Percentiles rank a stretch among this genome's conserved stretches.
phyloP scores from a whole-genome alignment of 2,888 invertebrate species.

The Archaeoteleia sp. region DNA sequence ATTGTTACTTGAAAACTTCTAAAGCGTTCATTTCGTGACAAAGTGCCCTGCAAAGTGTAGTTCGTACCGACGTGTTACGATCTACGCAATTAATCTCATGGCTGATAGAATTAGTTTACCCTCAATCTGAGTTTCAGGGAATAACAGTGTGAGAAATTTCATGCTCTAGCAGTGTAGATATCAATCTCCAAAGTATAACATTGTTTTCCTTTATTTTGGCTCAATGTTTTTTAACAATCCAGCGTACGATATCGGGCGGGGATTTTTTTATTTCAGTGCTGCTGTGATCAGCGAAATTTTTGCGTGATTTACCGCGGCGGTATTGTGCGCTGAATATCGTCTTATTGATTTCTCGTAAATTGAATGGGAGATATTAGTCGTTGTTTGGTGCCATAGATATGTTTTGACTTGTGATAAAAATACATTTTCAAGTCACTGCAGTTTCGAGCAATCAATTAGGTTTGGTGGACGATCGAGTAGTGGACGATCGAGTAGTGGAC shows the following conservation, averaged over 20 bases:
- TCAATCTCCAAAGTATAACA: conserved; percentile 25
- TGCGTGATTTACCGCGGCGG: not conserved
- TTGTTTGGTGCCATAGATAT: conserved; percentile 4
- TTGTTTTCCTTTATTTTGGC: conserved; percentile 14
- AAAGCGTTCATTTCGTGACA: conserved; percentile 12
- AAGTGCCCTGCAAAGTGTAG: conserved; percentile 14
- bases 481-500: too few relatives aligned
- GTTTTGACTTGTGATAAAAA: conserved; percentile 16
- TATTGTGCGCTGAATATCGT: conserved; percentile 19
- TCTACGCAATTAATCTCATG: conserved; percentile 31
- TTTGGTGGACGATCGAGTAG: too few relatives aligned
- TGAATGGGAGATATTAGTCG: conserved; percentile 12
- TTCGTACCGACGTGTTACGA: conserved; percentile 17
- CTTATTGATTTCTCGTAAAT: conserved; percentile 20
- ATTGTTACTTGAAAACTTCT: conserved; percentile 21
- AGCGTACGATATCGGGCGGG: not conserved
- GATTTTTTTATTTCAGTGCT: not conserved
- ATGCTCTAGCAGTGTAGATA: conserved; percentile 20
- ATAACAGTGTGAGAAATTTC: conserved; percentile 26
- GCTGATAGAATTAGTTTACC: conserved; percentile 33
- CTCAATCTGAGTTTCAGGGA: conserved; percentile 25
- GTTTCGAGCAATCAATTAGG: too few relatives aligned
- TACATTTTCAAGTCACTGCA: too few relatives aligned
- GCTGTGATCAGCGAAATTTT: conserved; percentile 3
- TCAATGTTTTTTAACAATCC: conserved; percentile 3